Conservation (phyloP, 2,888 invertebrate species). For the Amphipoea lucens region DNA sequence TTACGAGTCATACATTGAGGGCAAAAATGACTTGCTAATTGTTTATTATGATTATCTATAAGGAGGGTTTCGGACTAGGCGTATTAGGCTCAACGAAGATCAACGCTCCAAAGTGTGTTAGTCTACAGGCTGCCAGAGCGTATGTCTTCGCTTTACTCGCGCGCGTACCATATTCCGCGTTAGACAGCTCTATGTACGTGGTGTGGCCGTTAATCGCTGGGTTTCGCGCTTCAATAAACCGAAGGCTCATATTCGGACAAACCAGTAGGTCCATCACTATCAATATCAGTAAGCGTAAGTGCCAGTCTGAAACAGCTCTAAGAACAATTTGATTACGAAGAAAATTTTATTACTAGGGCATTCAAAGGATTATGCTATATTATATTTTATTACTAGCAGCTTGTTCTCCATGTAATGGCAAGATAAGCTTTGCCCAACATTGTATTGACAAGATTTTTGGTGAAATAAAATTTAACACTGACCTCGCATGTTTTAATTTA, state of each 20-base stretch:
- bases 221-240: not conserved
- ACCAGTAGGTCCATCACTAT: not conserved
- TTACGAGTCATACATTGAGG: slow-evolving; percentile 6
- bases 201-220: not conserved
- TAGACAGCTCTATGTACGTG: not conserved
- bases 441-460: slow-evolving; percentile 61
- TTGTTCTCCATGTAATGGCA: slow-evolving; percentile 61
- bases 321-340: slow-evolving; percentile 3
- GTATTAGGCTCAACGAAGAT: not conserved
- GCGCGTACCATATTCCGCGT: not conserved
- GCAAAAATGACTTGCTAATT: slow-evolving; percentile 7
- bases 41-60: slow-evolving; percentile 10
- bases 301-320: not conserved
- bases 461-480: slow-evolving; percentile 63
- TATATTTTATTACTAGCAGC: slow-evolving; percentile 46
- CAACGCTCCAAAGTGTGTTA: not conserved
- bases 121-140: not conserved
- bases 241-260: not conserved
- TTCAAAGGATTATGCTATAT: slow-evolving; percentile 39
- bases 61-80: slow-evolving; percentile 1
- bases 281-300: slow-evolving; percentile 1
- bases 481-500: slow-evolving; percentile 29
- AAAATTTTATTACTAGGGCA: slow-evolving; percentile 22
- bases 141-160: not conserved
- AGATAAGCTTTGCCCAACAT: slow-evolving; percentile 47